Evolutionary conservation across 1,140 invertebrate species (phyloP), one percentile per base, ranked within the genome.

Genomic region (Phortica variegata): DNA sequence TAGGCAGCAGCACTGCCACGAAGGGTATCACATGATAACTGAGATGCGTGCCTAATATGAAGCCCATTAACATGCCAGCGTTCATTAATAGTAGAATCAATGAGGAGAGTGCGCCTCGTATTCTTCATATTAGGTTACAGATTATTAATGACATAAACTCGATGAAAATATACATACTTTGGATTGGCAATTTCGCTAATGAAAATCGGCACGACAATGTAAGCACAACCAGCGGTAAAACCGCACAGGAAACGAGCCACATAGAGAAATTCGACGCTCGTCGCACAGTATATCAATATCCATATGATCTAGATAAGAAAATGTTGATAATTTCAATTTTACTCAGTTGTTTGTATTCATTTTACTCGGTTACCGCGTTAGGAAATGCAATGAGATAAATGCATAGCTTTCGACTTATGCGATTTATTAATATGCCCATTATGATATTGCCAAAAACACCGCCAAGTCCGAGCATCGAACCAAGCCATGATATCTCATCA

Each of bases 21-120:
- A 86, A 76, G 1, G 88, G 86, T 15, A 95, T 75, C 0, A 77
- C 70, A 21, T 80, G 77, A 82, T 85, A 92, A 20, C 77, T 75
- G 0, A 85, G 77, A 52, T 80, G 78, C 2, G 84, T 78, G 10
- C 90, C 91, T 0, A 91, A 59, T 1, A 86, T 77, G 69, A 87
- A 94, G 0, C 86, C 85, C 20, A 85, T 78, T 0, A 93, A 76
- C 31, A 92, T 90, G 0, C 92, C 92, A 13, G 87, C 66, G 7
- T 88, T 89, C 1, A 94, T 80, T 45, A 87, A 87, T 2, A 94
- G 73, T 73, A 93, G 90, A 52, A 93, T 87, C 65, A 89, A 85
- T 0, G 90, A 86, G 0, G 90, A 91, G 1, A 95, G 77, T 0
- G 84, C 78, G 1, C 92, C 93, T 21, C 91, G 79, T 43, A 90